A percentile compares a stretch with the other conserved stretches of the same genome.
Evolutionary conservation across 2,113 vertebrate species (phyloP).

Genomic region (Columbina picui): DNA sequence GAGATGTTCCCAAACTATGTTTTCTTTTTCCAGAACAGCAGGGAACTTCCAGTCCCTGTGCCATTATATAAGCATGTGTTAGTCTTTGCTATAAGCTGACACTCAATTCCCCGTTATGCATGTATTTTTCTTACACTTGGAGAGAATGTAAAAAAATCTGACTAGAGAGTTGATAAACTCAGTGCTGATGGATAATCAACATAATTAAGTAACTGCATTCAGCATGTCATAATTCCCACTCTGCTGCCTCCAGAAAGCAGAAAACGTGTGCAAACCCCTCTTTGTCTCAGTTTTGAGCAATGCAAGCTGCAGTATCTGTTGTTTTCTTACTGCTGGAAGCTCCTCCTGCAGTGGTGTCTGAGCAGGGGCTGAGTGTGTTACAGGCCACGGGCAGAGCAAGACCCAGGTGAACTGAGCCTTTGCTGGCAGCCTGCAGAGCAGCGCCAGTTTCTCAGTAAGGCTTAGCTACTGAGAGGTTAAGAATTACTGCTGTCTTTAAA

Average conservation of each 20-base stretch:
- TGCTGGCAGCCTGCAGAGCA: neutral
- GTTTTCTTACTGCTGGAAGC: neutral
- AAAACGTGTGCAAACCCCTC: neutral
- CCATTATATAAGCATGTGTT: slow-evolving; percentile 19
- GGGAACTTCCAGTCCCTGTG: slow-evolving; percentile 29
- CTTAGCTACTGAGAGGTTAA: neutral
- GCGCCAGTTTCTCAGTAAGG: neutral
- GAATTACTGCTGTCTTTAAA: neutral
- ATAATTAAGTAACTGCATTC: slow-evolving; percentile 33
- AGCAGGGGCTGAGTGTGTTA: neutral
- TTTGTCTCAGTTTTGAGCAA: neutral
- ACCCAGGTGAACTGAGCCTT: neutral
- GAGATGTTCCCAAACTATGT: slow-evolving; percentile 19
- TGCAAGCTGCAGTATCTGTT: neutral
- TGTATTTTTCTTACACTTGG: neutral
- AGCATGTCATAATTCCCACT: neutral
- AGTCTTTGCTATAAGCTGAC: slow-evolving; percentile 14
- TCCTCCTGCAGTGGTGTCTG: neutral
- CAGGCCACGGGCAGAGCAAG: neutral
- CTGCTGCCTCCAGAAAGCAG: neutral
- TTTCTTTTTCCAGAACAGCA: slow-evolving; percentile 29
- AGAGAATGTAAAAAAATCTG: neutral
- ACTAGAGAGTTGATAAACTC: neutral
- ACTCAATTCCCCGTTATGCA: neutral
- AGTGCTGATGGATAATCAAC: neutral